Percentiles rank a stretch among this genome's conserved stretches.
Conservation (phyloP, 2,797 vertebrate species). For the Mustela erminea region DNA sequence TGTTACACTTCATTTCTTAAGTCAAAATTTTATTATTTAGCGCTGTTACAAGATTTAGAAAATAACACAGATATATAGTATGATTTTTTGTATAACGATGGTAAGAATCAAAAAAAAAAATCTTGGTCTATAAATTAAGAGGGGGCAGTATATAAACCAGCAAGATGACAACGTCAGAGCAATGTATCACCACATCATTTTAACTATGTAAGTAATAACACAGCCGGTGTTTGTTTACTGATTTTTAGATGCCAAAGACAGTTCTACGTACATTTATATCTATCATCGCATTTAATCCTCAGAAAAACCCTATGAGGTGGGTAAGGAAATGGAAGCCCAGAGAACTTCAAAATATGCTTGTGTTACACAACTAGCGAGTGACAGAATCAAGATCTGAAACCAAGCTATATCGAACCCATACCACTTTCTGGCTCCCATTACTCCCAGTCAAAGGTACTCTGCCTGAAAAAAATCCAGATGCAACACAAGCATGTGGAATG, state of each 20-base stretch:
- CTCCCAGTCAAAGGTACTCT: background rate
- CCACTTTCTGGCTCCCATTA: background rate
- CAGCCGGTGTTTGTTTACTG: background rate
- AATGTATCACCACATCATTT: background rate
- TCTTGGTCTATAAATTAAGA: slow-evolving; percentile 18
- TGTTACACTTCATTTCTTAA: background rate
- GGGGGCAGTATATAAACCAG: background rate
- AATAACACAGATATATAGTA: background rate
- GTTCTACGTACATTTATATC: slow-evolving; percentile 31
- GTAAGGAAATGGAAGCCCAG: background rate
- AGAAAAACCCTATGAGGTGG: background rate
- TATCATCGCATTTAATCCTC: slow-evolving; percentile 26
- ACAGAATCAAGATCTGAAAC: background rate
- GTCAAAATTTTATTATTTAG: background rate
- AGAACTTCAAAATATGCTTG: background rate
- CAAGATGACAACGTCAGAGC: background rate
- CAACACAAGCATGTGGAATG: background rate
- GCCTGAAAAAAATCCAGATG: slow-evolving; percentile 22
- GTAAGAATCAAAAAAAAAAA: background rate
- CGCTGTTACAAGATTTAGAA: slow-evolving; percentile 24
- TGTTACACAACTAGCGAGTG: background rate
- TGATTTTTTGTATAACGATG: background rate
- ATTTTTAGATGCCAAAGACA: background rate
- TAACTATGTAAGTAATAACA: slow-evolving; percentile 42
- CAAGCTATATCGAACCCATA: background rate